Percentiles rank a stretch among this genome's conserved stretches.
Evolutionary conservation across 2,888 invertebrate genomes (phyloP).

Genomic region (Noctua fimbriata): DNA sequence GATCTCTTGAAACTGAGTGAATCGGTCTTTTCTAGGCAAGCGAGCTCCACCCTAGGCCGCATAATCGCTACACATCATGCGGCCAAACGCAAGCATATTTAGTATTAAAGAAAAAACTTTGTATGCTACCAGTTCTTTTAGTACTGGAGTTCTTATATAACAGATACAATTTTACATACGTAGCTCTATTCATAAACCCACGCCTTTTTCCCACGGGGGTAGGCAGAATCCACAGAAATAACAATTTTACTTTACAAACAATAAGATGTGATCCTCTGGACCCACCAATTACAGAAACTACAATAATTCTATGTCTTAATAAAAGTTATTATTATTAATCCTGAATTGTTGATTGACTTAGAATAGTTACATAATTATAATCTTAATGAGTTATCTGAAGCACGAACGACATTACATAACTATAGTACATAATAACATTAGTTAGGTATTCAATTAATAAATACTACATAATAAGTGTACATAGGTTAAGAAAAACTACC

Average conservation of each 20-base stretch:
- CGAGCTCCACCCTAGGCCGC: background rate
- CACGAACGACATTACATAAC: slow-evolving; percentile 8
- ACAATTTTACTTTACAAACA: background rate
- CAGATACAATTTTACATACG: background rate
- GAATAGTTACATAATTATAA: slow-evolving; percentile 29
- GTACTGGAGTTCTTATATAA: no score
- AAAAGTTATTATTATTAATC: background rate
- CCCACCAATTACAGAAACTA: background rate
- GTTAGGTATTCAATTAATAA: slow-evolving; percentile 4
- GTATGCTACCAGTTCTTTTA: background rate
- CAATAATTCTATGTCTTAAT: background rate
- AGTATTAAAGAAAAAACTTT: background rate
- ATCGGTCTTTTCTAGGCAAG: background rate
- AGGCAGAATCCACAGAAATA: background rate
- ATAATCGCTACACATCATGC: background rate
- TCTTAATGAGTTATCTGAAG: slow-evolving; percentile 27
- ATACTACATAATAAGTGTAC: background rate
- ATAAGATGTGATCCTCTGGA: background rate
- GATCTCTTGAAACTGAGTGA: background rate
- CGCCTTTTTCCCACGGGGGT: background rate
- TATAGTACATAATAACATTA: background rate
- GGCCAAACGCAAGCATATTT: background rate
- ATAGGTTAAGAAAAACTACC: slow-evolving; percentile 6
- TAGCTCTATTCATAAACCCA: background rate
- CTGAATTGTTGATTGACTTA: slow-evolving; percentile 18